phyloP scores from a whole-genome alignment of 2,113 vertebrate species.

The rat (Rattus norvegicus) region GRCr8 NC_086021.1:98505501-98506000 shows the following conservation, averaged over 20 bases:
- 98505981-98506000: background rate
- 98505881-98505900: background rate
- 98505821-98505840: background rate
- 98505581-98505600: background rate
- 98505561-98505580: background rate
- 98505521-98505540: background rate
- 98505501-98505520: background rate
- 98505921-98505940: background rate
- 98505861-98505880: background rate
- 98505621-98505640: background rate
- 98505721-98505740: background rate
- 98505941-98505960: background rate
- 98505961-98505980: background rate
- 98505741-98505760: background rate
- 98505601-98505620: background rate
- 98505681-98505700: background rate
- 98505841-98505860: background rate
- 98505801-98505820: background rate
- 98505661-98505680: background rate
- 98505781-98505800: background rate
- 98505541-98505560: background rate
- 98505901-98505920: background rate
- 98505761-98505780: background rate
- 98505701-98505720: background rate
- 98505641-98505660: background rate